Percentiles rank a stretch among this genome's conserved stretches.
phyloP scores from a whole-genome alignment of 2,888 invertebrate species.

The Polydrusus tereticollis region DNA sequence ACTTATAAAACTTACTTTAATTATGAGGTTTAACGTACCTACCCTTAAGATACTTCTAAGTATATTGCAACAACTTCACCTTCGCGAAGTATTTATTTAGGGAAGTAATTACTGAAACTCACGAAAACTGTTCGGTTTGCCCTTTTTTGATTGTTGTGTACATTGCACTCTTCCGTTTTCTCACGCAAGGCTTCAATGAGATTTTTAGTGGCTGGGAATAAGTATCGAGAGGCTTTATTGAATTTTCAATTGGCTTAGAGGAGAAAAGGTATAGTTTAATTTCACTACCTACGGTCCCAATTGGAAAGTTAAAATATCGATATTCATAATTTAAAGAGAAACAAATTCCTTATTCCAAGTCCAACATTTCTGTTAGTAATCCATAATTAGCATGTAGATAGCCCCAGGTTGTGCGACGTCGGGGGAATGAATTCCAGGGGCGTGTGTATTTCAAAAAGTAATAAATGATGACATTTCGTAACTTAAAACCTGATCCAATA shows the following conservation, averaged over 20 bases:
- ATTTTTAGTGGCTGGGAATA: conserved; percentile 7
- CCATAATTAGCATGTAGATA: too few relatives aligned
- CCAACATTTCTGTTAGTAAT: too few relatives aligned
- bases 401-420: too few relatives aligned
- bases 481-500: too few relatives aligned
- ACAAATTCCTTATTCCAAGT: too few relatives aligned
- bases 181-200: conserved; percentile 19
- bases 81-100: conserved; percentile 7
- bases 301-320: too few relatives aligned
- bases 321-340: too few relatives aligned
- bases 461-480: too few relatives aligned
- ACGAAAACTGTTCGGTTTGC: conserved; percentile 24
- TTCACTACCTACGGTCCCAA: too few relatives aligned
- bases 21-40: not conserved
- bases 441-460: too few relatives aligned
- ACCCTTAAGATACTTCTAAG: not conserved
- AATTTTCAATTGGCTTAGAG: not conserved
- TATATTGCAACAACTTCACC: not conserved
- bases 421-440: too few relatives aligned
- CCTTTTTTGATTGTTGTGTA: conserved; percentile 40
- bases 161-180: conserved; percentile 32
- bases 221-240: not conserved
- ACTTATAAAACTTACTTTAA: not conserved
- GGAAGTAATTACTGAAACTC: conserved; percentile 15
- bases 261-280: too few relatives aligned